Base-by-base conservation (phyloP, 2,113 vertebrate genomes). In the Xenopus laevis region DNA sequence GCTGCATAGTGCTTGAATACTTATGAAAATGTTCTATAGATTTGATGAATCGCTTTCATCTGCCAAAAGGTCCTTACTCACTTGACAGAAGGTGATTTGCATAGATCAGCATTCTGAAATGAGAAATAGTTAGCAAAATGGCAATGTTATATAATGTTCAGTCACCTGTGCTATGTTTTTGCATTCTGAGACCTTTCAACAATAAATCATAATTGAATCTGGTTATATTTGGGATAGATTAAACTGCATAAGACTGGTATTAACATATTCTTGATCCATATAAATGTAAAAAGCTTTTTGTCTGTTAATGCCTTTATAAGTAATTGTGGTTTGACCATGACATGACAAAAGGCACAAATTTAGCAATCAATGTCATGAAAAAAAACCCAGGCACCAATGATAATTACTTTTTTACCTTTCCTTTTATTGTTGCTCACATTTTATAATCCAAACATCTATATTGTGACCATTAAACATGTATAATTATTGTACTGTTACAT, bases 21-120 rank as follows among this genome's bases (percentile, higher is more conserved):
- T 62, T 65, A 82, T 78, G 15, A 79, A 68, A 77, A 77, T 78
- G 23, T 44, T 65, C n/a, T 46, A 17, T 33, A 46, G 71, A 80
- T 82, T 68, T 80, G 70, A 82, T 80, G 71, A 86, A 82, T 79
- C 71, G 55, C 15, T 82, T 74, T 83, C 30, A 68, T 76, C 76
- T 74, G 72, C 73, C 61, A 82, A 79, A 66, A 71, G 67, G 57
- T 79, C 77, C 45, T 84, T 78, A 78, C 59, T 80, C 70, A 73
- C 74, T 75, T 83, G 79, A 82, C 77, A 81, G 79, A 82, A 82
- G 74, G 70, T 82, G 64, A 7, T 47, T 79, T 82, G 72, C 71
- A 79, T 74, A 79, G 75, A 80, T 83, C 81, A 82, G 76, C 66
- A 79, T 11, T 65, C 20, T 78, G 30, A 81, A 79, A 77, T 78